Conservation (phyloP, 2,888 invertebrate genomes). For the Tiliacea aurago region DNA sequence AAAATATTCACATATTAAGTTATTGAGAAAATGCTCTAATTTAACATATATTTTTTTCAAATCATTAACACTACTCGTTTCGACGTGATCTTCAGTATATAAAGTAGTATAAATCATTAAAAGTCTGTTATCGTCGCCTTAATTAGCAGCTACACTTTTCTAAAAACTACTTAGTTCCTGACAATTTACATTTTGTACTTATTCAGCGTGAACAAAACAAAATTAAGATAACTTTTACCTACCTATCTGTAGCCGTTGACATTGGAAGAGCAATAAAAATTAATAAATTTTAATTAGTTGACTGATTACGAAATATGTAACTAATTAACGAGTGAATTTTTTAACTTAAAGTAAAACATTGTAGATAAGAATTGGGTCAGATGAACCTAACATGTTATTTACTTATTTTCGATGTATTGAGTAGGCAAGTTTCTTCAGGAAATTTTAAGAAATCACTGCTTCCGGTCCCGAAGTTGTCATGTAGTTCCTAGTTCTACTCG, state of each 20-base stretch:
- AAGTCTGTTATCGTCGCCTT: no score
- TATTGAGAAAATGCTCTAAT: no score
- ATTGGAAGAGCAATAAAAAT: conserved; percentile 22
- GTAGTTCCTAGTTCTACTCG: not conserved
- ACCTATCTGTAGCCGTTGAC: not conserved
- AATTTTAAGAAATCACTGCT: not conserved
- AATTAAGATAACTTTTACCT: conserved; percentile 3
- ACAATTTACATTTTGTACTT: no score
- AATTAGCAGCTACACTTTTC: not conserved
- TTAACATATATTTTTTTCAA: no score
- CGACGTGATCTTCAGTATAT: no score
- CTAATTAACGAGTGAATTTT: not conserved
- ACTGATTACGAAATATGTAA: conserved; percentile 8
- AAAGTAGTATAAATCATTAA: no score
- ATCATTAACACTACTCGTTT: no score
- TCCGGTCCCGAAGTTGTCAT: no score
- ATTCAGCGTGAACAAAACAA: not conserved
- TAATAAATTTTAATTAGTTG: not conserved
- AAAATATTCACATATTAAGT: no score
- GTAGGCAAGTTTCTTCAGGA: not conserved
- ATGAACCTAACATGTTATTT: not conserved
- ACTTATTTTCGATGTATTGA: not conserved
- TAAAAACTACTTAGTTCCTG: not conserved
- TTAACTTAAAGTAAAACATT: not conserved
- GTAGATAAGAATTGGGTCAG: not conserved